Percentiles rank a stretch among this genome's conserved stretches.
These are phyloP conservation scores for Silurus meridionalis DNA, from an alignment of 2,113 vertebrate species.

Conservation along the genomic window DNA sequence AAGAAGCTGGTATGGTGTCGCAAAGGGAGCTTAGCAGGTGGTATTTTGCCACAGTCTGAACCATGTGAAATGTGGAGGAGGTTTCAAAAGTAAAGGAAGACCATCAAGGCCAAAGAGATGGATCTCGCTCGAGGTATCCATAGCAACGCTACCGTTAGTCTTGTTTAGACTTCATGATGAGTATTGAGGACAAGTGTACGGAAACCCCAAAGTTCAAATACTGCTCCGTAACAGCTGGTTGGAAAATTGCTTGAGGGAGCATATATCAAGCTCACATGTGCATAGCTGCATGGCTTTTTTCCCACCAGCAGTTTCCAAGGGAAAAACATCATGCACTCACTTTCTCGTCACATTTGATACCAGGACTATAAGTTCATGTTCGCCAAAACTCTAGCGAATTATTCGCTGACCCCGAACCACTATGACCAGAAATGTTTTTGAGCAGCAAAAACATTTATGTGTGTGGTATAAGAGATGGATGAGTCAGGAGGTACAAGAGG, in stretches of 20 bases:
- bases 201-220: slow-evolving; percentile 45
- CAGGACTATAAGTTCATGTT: neutral
- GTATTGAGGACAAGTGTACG: slow-evolving; percentile 30
- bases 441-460: slow-evolving; percentile 29
- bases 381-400: neutral
- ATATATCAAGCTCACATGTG: slow-evolving; percentile 46
- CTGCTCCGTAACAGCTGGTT: slow-evolving; percentile 24
- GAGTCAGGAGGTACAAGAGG: neutral
- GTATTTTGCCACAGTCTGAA: slow-evolving; percentile 15
- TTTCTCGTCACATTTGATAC: neutral
- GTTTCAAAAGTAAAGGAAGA: slow-evolving; percentile 42
- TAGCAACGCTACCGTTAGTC: slow-evolving; percentile 57
- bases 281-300: neutral
- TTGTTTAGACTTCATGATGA: slow-evolving; percentile 52
- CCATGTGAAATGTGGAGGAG: slow-evolving; percentile 30
- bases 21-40: neutral
- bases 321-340: neutral
- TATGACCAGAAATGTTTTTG: slow-evolving; percentile 18
- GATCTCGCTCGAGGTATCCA: slow-evolving; percentile 58
- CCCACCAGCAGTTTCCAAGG: neutral
- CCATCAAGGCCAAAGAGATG: slow-evolving; percentile 54
- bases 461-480: slow-evolving; percentile 36
- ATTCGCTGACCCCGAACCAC: neutral
- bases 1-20: neutral
- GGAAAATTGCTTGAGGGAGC: slow-evolving; percentile 44